Base-by-base conservation (phyloP, 2,888 invertebrate species). In the Acronicta leporina region DNA sequence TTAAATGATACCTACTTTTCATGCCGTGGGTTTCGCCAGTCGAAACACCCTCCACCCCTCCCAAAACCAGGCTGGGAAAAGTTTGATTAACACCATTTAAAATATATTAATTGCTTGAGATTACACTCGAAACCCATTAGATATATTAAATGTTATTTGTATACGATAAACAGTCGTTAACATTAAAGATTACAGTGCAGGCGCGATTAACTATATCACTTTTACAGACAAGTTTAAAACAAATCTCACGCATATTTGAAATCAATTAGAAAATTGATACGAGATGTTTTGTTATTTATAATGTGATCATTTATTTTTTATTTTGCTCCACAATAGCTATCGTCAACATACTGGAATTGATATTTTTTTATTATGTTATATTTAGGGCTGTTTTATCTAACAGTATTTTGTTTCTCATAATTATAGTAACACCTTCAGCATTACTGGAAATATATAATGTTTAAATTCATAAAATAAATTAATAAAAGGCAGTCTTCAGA, bases 91-190 rank as follows among this genome's bases (percentile, higher is more conserved):
- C 35, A 51, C 13, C 27, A 35, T 50, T 52, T 51, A 41, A 52
- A 52, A 51, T 46, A 44, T 41, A 66, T 47, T 48, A 48, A 61
- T 59, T 53, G 43, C 11, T 20, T 42, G 8, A 51, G 58, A 64
- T 65, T 49, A 62, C 42, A 60, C 42, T 56, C 4, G 42, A 59
- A 58, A 44, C 13, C 59, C 63, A 73, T 73, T 73, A 73, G 45
- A 15, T 20, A 30, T 60, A 57, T 63, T 65, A 63, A 68, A 42
- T 44, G 56, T 65, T 60, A 59, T 46, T 48, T 57, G 16, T 62
- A 43, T 51, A 55, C 52, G 42, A 69, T 65, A 58, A 64, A 63
- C 48, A 57, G 51, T 62, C 54, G 57, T 69, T 60, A 63, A 57
- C 50, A 46, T 51, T 62, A 59, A 59, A 56, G 43, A 61, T 62